A percentile compares a stretch with the other conserved stretches of the same genome.
These are phyloP conservation scores for Neotoma lepida DNA, from an alignment of 2,113 vertebrate species.

Conservation along the genomic window DNA sequence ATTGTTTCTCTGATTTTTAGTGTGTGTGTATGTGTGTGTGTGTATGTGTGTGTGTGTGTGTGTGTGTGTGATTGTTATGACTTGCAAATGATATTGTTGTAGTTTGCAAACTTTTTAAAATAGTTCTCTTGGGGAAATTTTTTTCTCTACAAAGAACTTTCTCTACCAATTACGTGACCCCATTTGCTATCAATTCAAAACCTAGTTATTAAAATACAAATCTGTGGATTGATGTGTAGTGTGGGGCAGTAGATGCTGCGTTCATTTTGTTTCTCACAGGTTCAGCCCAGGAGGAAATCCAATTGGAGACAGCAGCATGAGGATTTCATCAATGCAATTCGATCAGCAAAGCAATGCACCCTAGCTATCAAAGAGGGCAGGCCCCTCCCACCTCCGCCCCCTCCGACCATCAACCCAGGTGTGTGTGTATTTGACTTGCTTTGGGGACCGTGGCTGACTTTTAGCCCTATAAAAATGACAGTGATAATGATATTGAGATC, in stretches of 20 bases:
- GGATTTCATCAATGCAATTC: slow-evolving; percentile 80
- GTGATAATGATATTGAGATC: background rate
- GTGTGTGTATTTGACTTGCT: slow-evolving; percentile 32
- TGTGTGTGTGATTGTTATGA: slow-evolving; percentile 3
- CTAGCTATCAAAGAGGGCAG: slow-evolving; percentile 76
- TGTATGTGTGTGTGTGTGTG: no score
- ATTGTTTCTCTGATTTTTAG: slow-evolving; percentile 50
- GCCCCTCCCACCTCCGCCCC: slow-evolving; percentile 76
- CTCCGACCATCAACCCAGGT: slow-evolving; percentile 79
- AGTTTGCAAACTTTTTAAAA: background rate
- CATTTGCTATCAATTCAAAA: slow-evolving; percentile 58
- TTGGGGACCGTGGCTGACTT: background rate
- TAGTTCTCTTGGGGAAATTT: background rate
- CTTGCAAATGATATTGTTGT: slow-evolving; percentile 43
- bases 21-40: no score
- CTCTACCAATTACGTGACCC: slow-evolving; percentile 25
- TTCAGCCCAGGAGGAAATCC: slow-evolving; percentile 75
- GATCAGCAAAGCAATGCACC: slow-evolving; percentile 73
- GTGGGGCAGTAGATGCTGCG: slow-evolving; percentile 5
- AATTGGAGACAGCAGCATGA: slow-evolving; percentile 82
- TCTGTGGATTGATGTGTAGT: background rate
- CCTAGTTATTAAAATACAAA: background rate
- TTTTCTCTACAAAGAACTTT: background rate
- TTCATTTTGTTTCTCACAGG: slow-evolving; percentile 65
- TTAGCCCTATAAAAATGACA: background rate